Evolutionary conservation across 2,113 vertebrate genomes (phyloP), one percentile per base, ranked within the genome.

Genomic region (Orcinus orca): DNA sequence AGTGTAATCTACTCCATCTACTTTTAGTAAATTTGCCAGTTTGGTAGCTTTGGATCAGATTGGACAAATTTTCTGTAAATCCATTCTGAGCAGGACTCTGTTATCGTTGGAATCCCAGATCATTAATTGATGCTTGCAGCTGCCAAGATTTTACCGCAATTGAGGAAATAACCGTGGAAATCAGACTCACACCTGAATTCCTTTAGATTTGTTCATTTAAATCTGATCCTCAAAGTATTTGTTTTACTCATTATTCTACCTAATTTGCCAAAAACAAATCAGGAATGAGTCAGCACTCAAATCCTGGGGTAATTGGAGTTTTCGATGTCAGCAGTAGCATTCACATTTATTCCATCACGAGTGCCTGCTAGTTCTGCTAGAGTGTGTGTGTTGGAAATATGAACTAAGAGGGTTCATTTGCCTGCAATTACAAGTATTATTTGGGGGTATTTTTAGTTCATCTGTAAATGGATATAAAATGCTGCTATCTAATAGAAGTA

Each of bases 31-130:
- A 80, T 84, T 67, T 97, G 93, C 97, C 82, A 97, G 0, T 67
- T 97, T 98, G 96, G 97, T 97, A 97, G 98, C 97, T 96, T 83
- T 97, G 85, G 73, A 88, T 95, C 70, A 88, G 67, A 91, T 11
- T 60, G 68, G 53, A 74, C 50, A 74, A 86, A 74, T 93, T 97
- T 97, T 95, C 83, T 26, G 8, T 50, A 97, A 97, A 93, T 96
- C 67, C 60, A 76, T 94, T 83, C 82, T 74, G 73, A 95, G 89
- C 53, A 53, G 58, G 60, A 62, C 79, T 80, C 38, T 97, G 83
- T 98, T 97, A 92, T 96, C 97, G 63, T 98, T 97, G 97, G 96
- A 97, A 96, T 26, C 20, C 58, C 33, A 81, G 31, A 36, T 50
- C 82, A 77, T 92, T 97, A 93, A 95, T 31, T 95, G 93, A 80